Percentiles rank a stretch among this genome's conserved stretches.
Evolutionary conservation across 2,888 invertebrate genomes (phyloP).

Genomic region (Pyrochroa serraticornis): DNA sequence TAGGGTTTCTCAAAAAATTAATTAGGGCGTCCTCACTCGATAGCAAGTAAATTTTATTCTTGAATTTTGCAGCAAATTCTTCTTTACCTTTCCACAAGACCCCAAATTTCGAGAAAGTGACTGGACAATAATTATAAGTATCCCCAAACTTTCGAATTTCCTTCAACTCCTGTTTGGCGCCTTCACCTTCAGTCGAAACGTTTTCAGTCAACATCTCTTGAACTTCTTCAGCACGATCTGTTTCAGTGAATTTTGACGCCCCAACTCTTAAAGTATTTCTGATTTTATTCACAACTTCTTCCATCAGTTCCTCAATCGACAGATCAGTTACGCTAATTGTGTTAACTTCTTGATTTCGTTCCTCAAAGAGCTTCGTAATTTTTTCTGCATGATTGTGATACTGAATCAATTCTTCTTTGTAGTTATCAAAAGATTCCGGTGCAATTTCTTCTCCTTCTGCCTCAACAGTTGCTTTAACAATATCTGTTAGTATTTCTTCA

Average conservation of each 20-base stretch:
- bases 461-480: slow-evolving; percentile 12
- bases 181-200: slow-evolving; percentile 52
- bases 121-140: slow-evolving; percentile 67
- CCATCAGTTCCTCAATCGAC: slow-evolving; percentile 43
- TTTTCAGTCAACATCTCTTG: slow-evolving; percentile 58
- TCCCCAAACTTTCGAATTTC: slow-evolving; percentile 61
- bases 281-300: slow-evolving; percentile 46
- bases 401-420: slow-evolving; percentile 32
- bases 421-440: slow-evolving; percentile 18
- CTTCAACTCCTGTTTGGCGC: slow-evolving; percentile 30
- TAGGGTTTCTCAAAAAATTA: slow-evolving; percentile 61
- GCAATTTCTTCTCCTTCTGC: slow-evolving; percentile 8
- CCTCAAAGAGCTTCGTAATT: slow-evolving; percentile 39
- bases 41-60: slow-evolving; percentile 63
- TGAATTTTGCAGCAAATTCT: slow-evolving; percentile 61
- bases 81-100: slow-evolving; percentile 68
- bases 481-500: slow-evolving; percentile 33
- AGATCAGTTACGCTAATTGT: slow-evolving; percentile 46
- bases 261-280: slow-evolving; percentile 53
- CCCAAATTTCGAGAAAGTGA: slow-evolving; percentile 62
- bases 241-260: slow-evolving; percentile 59
- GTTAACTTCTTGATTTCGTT: slow-evolving; percentile 35
- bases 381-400: slow-evolving; percentile 41
- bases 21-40: slow-evolving; percentile 60
- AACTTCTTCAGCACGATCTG: slow-evolving; percentile 60